Conservation (phyloP, 2,888 invertebrate genomes). For the Bombylius major region DNA sequence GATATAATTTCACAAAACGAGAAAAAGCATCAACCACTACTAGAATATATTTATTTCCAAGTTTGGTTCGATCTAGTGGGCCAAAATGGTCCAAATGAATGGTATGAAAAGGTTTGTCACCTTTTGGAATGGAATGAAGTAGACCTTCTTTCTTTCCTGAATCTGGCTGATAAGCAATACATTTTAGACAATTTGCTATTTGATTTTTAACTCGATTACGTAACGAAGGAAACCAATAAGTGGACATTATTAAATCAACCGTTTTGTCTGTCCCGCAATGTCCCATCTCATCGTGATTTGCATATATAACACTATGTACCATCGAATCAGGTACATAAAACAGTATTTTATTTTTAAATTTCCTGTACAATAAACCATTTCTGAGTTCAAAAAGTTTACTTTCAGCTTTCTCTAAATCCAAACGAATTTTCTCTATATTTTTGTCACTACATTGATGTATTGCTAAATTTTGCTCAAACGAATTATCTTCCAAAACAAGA, state of each 20-base stretch:
- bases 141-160: constrained; percentile 19
- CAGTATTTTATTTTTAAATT: too few species aligned
- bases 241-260: background rate
- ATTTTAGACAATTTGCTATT: constrained; percentile 28
- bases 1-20: too few species aligned
- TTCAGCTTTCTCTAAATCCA: background rate
- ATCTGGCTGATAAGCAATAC: constrained; percentile 24
- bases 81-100: constrained; percentile 30
- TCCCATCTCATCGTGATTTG: constrained; percentile 2
- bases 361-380: background rate
- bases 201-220: constrained; percentile 25
- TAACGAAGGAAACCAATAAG: constrained; percentile 30
- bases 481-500: constrained; percentile 1
- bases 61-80: constrained; percentile 9
- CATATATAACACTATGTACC: background rate
- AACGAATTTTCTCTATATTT: background rate
- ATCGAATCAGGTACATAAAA: background rate
- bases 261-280: background rate
- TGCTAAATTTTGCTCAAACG: background rate
- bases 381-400: background rate
- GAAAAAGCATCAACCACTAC: constrained; percentile 17
- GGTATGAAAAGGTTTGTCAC: constrained; percentile 27
- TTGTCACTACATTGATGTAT: background rate
- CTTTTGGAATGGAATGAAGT: constrained; percentile 28
- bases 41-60: constrained; percentile 23